Evolutionary conservation across 2,888 invertebrate genomes (phyloP).

Genomic region (Halictus quadricinctus): DNA sequence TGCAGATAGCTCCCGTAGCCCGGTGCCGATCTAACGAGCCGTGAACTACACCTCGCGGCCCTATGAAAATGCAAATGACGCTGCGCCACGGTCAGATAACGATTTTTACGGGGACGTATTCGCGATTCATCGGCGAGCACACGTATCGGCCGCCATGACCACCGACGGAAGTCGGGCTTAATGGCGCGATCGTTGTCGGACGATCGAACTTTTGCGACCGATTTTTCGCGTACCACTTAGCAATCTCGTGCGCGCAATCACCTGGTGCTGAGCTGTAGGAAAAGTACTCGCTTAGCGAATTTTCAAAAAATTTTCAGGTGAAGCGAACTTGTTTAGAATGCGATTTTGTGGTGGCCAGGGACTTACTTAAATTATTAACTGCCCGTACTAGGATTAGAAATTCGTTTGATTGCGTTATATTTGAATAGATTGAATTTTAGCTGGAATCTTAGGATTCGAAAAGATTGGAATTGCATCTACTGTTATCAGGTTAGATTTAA

Average conservation of each 20-base stretch:
- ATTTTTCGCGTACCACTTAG: slow-evolving; percentile 29
- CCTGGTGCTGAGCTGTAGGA: not conserved
- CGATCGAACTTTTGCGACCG: not conserved
- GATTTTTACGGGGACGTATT: slow-evolving; percentile 50
- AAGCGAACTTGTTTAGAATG: no score
- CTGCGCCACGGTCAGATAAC: slow-evolving; percentile 48
- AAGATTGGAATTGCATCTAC: no score
- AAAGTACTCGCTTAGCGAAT: no score
- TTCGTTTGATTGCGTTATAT: no score
- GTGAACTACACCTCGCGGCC: slow-evolving; percentile 59
- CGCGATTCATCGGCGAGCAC: not conserved
- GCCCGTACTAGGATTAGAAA: no score
- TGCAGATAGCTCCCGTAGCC: slow-evolving; percentile 43
- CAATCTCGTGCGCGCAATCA: slow-evolving; percentile 1
- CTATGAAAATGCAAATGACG: slow-evolving; percentile 68
- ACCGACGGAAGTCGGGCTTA: slow-evolving; percentile 40
- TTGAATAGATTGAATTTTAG: no score
- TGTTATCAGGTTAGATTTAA: no score
- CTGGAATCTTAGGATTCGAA: no score
- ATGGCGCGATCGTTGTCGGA: slow-evolving; percentile 37
- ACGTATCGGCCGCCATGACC: slow-evolving; percentile 29
- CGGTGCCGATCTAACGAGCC: slow-evolving; percentile 60
- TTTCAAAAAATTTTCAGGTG: not conserved
- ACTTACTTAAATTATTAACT: no score
- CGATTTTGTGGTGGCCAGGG: no score